Evolutionary conservation across 2,113 vertebrate genomes (phyloP), one percentile per base, ranked within the genome.

Genomic region (Varanus komodoensis): DNA sequence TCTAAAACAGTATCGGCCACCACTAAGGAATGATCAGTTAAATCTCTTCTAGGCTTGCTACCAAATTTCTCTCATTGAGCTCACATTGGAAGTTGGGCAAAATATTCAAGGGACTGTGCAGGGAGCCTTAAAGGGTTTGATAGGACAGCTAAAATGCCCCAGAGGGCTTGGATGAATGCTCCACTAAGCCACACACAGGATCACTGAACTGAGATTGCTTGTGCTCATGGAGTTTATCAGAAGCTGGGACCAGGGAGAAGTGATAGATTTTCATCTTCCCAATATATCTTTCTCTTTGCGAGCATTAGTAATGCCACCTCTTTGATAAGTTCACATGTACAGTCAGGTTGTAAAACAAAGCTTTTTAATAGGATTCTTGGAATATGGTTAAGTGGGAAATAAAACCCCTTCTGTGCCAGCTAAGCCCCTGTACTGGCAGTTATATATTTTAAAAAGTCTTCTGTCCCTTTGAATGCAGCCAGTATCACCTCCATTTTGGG

Each of bases 391-490:
- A 74, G 32, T 61, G 2, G 21, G 11, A 84, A 92, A 2, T 92
- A 50, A 80, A 73, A 90, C 8, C 4, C 6, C 89, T 25, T 25
- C 7, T 85, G 15, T 1, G 29, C 80, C 78, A 78, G 9, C 4
- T 61, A 25, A 84, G 75, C 17, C 8, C 19, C 8, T 90, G 12
- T 14, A 81, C 14, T 29, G 77, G 34, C 86, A 84, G 1, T 1
- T 29, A 0, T 54, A 2, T 2, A 0, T 34, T 48, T 86, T 93
- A 67, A 89, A 86, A 93, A 87, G 84, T 0, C 83, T 38, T 61
- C 73, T 90, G 92, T 50, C 3, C 27, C 61, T 94, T 89, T 82
- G 21, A 86, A 91, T 92, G 80, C 27, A 90, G 2, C 25, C 78
- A 5, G 6, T 69, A 34, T 78, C 34, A 19, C 6, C 52, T 86